These are phyloP conservation scores for Anoplolepis gracilipes DNA, from an alignment of 1,140 invertebrate species.

Conservation along the genomic window DNA sequence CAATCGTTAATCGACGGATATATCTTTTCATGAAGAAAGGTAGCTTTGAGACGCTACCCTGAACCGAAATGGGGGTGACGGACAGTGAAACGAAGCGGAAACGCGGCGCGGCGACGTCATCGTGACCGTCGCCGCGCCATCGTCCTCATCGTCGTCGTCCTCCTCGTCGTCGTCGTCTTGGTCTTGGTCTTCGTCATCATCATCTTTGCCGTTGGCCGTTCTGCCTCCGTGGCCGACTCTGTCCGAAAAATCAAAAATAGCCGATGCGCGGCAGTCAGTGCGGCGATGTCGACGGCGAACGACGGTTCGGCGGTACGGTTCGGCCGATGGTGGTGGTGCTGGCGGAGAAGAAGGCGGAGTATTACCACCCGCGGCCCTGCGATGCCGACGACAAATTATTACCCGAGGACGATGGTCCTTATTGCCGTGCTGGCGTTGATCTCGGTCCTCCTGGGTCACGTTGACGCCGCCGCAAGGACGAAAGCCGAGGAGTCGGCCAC, in stretches of 20 bases:
- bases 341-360: conserved; percentile 75
- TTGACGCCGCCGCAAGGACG: conserved; percentile 68
- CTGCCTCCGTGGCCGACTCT: conserved; percentile 53
- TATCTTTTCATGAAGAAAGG: background rate
- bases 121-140: conserved; percentile 48
- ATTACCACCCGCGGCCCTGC: conserved; percentile 63
- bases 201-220: conserved; percentile 16
- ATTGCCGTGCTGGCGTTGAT: conserved; percentile 63
- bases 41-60: too few species aligned
- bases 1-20: too few species aligned
- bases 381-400: conserved; percentile 61
- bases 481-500: conserved; percentile 76
- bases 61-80: too few species aligned
- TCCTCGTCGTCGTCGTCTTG: conserved; percentile 19
- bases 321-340: conserved; percentile 80
- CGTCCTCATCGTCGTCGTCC: conserved; percentile 26
- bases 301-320: conserved; percentile 83
- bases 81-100: background rate
- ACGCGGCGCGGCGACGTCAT: conserved; percentile 6
- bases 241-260: conserved; percentile 81
- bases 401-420: conserved; percentile 66
- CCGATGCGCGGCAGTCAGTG: conserved; percentile 82
- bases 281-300: conserved; percentile 86
- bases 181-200: background rate
- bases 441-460: conserved; percentile 63